Evolutionary conservation across 2,888 invertebrate genomes (phyloP), one percentile per base, ranked within the genome.

Genomic region (Lapara coniferarum): DNA sequence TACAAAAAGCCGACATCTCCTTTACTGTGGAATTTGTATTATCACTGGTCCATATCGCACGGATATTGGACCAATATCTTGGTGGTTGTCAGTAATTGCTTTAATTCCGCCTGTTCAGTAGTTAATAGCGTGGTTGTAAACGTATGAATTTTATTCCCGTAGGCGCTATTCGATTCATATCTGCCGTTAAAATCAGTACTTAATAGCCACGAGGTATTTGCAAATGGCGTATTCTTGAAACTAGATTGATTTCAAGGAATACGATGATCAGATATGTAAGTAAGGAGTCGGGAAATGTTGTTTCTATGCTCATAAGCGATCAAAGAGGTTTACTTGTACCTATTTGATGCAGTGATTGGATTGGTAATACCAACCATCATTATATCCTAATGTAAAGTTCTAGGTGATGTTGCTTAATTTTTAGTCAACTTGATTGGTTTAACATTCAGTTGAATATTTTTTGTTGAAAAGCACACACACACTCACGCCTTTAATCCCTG

Each of bases 1-100:
- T n/a, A n/a, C n/a, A n/a, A n/a, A n/a, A n/a, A 25, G 25, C 25
- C 1, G 25, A 25, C 25, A 1, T 1, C 2, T 25, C 25, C 25
- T 2, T 25, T 25, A 37, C 37, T 37, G 37, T 5, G 8, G 6
- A 8, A 53, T 8, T 16, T 53, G 16, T 53, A 16, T 16, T n/a
- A n/a, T 52, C 16, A 53, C 16, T 53, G 16, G n/a, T 53, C n/a
- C 1, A 16, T 16, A 53, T 71, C 70, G 74, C 76, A 81, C 7
- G 87, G 85, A 89, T 88, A 87, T 88, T 84, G 85, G 83, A 85
- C 86, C 86, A 88, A 87, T 86, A 87, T 85, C 84, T 83, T 72
- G 72, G 74, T 72, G 76, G 77, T 74, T 72, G 75, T 77, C 84
- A 84, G 78, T 85, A 84, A 86, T 85, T 83, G 82, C 80, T 82